A percentile compares a stretch with the other conserved stretches of the same genome.
phyloP scores from a whole-genome alignment of 2,113 vertebrate genomes.

The Chaenocephalus aceratus region DNA sequence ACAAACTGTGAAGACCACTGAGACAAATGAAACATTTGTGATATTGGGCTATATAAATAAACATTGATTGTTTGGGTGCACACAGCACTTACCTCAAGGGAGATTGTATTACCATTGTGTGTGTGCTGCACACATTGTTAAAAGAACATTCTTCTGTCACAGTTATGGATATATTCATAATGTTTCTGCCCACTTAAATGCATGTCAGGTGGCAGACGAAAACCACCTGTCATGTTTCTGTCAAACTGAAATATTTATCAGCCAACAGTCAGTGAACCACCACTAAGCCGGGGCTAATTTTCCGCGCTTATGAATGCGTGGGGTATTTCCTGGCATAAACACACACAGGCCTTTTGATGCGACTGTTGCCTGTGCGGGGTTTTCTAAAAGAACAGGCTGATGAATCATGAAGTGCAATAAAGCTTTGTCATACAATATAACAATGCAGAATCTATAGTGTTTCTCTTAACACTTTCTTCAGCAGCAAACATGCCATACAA shows the following conservation, averaged over 20 bases:
- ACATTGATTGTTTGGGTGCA: too few species aligned
- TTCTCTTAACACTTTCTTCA: neutral
- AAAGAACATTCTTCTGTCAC: neutral
- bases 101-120: neutral
- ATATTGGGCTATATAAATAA: too few species aligned
- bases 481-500: neutral
- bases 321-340: constrained; percentile 32
- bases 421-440: constrained; percentile 27
- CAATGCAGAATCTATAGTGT: neutral
- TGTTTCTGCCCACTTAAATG: neutral
- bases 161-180: neutral
- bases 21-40: too few species aligned
- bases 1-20: too few species aligned
- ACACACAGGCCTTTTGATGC: neutral
- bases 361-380: constrained; percentile 19
- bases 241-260: constrained; percentile 38
- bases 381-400: constrained; percentile 44
- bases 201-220: constrained; percentile 5
- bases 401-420: constrained; percentile 42
- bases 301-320: constrained; percentile 23
- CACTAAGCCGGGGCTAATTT: constrained; percentile 18
- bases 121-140: neutral
- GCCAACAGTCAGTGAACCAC: constrained; percentile 4
- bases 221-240: constrained; percentile 24
- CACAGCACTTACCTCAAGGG: neutral